A percentile compares a stretch with the other conserved stretches of the same genome.
Evolutionary conservation across 2,888 invertebrate species (phyloP).

Genomic region (Psylliodes chrysocephalus): DNA sequence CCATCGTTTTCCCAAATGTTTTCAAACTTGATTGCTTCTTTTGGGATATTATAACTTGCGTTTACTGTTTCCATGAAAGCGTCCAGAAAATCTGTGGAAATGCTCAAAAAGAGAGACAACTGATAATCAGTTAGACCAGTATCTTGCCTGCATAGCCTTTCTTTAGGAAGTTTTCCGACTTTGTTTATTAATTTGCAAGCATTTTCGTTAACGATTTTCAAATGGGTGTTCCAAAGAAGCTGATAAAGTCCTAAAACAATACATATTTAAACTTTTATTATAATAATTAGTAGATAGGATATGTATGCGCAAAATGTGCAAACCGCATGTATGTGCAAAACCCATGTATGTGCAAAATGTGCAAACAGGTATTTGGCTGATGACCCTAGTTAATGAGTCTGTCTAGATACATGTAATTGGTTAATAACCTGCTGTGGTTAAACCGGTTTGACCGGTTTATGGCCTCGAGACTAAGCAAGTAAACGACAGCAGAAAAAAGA

Average conservation of each 20-base stretch:
- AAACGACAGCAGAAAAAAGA: too few species aligned
- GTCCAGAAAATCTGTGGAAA: constrained; percentile 66
- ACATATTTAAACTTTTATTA: neutral
- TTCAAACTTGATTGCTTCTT: constrained; percentile 67
- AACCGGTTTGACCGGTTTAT: too few species aligned
- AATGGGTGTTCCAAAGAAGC: constrained; percentile 89
- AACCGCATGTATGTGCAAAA: too few species aligned
- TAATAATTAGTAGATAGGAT: too few species aligned
- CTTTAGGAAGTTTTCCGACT: constrained; percentile 86
- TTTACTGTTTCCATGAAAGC: constrained; percentile 64
- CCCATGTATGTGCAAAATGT: too few species aligned
- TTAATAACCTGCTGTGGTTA: too few species aligned
- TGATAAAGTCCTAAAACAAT: constrained; percentile 69
- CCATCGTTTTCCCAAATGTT: constrained; percentile 73
- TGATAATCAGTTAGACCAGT: constrained; percentile 76
- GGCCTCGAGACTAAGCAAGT: too few species aligned
- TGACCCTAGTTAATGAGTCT: too few species aligned
- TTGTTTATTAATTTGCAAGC: constrained; percentile 81
- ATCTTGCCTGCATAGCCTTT: constrained; percentile 82
- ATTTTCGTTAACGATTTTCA: constrained; percentile 83
- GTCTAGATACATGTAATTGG: too few species aligned
- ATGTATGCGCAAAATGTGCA: too few species aligned
- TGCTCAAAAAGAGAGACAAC: constrained; percentile 67
- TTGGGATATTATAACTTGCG: constrained; percentile 56
- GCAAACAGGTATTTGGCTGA: too few species aligned